Base-by-base conservation (phyloP, 2,888 invertebrate genomes). In the Tinea trinotella region DNA sequence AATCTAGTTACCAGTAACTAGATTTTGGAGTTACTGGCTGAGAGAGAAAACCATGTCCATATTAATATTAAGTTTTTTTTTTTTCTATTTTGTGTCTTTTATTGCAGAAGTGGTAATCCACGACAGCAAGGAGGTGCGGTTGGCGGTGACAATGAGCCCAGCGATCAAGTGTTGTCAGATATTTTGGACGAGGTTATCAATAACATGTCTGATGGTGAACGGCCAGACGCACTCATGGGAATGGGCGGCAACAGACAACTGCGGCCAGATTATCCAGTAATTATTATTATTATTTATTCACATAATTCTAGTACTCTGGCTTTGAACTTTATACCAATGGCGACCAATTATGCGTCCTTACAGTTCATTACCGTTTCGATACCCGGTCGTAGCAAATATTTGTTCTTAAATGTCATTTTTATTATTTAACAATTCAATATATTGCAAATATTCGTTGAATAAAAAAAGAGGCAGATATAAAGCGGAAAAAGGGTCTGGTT, bases 111-210 rank as follows among this genome's bases (percentile, higher is more conserved):
- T 56, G 63, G 70, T 48, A 71, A 63, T 54, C 63, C 67, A 22
- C 70, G 75, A 13, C 70, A 62, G 46, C 15, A 24, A 18, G 56
- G 57, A 57, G 65, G 85, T 70, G n/a, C n/a, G n/a, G 63, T 80
- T 66, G 58, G 82, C 65, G 61, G 81, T 12, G 78, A 79, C 59
- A 64, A 67, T 58, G 78, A 82, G 63, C 75, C 87, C 22, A 76
- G 88, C 55, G 94, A 94, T 77, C 90, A 91, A 53, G 88, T 92
- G 57, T 85, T 97, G 53, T 94, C 95, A 2, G 93, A 93, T 65
- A 91, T 97, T 62, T 78, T 97, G 61, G 95, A 97, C 80, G 92
- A 93, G 73, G 92, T 95, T 57, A 93, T 95, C 68, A 94, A 95
- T 59, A 90, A 92, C 67, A 91, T 92, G 72, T 90, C 92, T 57